Percentiles rank a stretch among this genome's conserved stretches.
Conservation (phyloP, 1,140 invertebrate species). For the Mycetomoellerius zeteki region DNA sequence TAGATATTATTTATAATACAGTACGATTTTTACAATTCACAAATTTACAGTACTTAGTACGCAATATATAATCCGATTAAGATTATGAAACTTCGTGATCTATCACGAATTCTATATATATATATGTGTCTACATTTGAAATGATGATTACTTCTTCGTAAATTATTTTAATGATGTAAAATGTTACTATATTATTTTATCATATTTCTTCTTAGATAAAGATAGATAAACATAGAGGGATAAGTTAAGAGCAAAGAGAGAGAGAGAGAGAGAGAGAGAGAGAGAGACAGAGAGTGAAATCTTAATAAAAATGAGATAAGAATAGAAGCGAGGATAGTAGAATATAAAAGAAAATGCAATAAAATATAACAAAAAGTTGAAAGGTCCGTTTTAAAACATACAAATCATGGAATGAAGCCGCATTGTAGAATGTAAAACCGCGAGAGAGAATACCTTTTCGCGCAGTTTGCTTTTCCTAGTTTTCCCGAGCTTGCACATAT, state of each 20-base stretch:
- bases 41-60: not conserved
- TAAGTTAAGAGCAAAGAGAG: not conserved
- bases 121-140: not conserved
- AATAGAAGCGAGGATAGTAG: not conserved
- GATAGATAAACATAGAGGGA: not conserved
- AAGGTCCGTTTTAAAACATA: constrained; percentile 49
- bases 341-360: not conserved
- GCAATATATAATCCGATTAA: not conserved
- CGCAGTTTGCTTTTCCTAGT: constrained; percentile 25
- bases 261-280: too few species aligned
- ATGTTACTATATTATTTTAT: not conserved
- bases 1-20: not conserved
- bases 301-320: not conserved
- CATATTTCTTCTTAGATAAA: not conserved
- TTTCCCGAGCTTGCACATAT: constrained; percentile 54
- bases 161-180: constrained; percentile 6
- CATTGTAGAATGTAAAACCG: not conserved
- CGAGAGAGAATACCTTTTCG: constrained; percentile 58
- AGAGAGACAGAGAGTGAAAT: too few species aligned
- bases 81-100: not conserved
- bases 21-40: not conserved
- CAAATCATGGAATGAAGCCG: constrained; percentile 49
- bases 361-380: constrained; percentile 38
- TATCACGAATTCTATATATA: not conserved
- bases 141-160: constrained; percentile 6